phyloP scores from a whole-genome alignment of 92 coral and sea anemone genomes.

The Galaxea fascicularis region DNA sequence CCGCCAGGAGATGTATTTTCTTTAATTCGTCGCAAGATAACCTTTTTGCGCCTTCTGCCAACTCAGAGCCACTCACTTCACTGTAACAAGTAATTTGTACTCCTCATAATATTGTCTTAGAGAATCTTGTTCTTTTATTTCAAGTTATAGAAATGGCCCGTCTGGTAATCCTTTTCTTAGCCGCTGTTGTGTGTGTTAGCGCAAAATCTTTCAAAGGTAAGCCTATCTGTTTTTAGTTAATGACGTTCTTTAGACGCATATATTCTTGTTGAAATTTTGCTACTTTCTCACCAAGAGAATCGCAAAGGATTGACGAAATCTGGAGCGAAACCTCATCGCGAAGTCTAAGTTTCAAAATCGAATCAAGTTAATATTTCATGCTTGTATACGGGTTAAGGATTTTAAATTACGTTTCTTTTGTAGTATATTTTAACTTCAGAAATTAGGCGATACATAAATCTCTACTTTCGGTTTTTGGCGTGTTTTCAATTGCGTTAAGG shows the following conservation, averaged over 20 bases:
- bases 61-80: not conserved
- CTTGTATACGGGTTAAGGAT: slow-evolving; percentile 13
- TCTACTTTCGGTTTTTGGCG: not conserved
- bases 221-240: not conserved
- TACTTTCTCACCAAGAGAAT: not conserved
- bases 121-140: slow-evolving; percentile 8
- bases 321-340: slow-evolving; percentile 29
- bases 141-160: slow-evolving; percentile 78
- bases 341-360: not conserved
- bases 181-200: slow-evolving; percentile 91
- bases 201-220: slow-evolving; percentile 84
- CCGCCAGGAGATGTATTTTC: not conserved
- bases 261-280: not conserved
- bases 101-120: not conserved
- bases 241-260: not conserved
- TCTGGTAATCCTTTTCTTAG: slow-evolving; percentile 75
- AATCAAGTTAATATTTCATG: slow-evolving; percentile 42
- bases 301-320: slow-evolving; percentile 51
- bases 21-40: not conserved
- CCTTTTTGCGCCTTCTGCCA: not conserved
- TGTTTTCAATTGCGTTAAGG: not conserved
- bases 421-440: not conserved
- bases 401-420: not conserved
- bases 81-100: not conserved
- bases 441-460: not conserved